Base-by-base conservation (phyloP, 1,140 invertebrate genomes). In the Stegodyphus mimosarum region DNA sequence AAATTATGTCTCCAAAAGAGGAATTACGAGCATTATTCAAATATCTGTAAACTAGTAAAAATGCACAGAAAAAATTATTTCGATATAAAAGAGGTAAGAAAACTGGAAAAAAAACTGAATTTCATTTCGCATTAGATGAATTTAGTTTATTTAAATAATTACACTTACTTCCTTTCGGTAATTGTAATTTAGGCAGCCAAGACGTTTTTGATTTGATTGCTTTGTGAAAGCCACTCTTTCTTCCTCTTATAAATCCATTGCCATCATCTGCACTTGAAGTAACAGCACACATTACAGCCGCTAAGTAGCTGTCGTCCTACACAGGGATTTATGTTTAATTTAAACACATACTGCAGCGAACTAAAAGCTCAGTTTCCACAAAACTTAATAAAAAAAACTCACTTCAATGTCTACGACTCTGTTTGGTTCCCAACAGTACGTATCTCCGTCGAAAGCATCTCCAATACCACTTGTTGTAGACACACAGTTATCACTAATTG, bases 401-500 rank as follows among this genome's bases (percentile, higher is more conserved):
- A 60, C 55, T 15, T 60, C 55, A 10, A 60, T 10, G 60, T 52
- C 71, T 15, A 55, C 33, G 10, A 60, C 52, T 17, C 51, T 60
- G 18, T 53, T 75, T 3, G 33, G 17, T 17, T 84, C 74, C 83
- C 83, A 84, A 18, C 63, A 51, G 5, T 74, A 17, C 67, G 17
- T 15, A 7, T 84, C 83, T 66, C 49, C n/a, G 10, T 75, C 73
- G 6, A 69, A 71, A 51, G 69, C 18, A 51, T 83, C 79, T 2
- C 60, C 81, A 18, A 89, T 71, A 33, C 90, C 89, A 88, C 90
- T 91, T 11, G 92, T 91, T 49, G 92, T 92, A 10, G 90, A 91
- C 6, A 92, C 91, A 88, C 91, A 91, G 83, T 91, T 91, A 87
- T 93, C 92, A 88, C 91, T 92, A 72, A 92, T 91, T 52, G 92